Evolutionary conservation across 2,113 vertebrate species (phyloP), one percentile per base, ranked within the genome.

Genomic region (Alligator sinensis): DNA sequence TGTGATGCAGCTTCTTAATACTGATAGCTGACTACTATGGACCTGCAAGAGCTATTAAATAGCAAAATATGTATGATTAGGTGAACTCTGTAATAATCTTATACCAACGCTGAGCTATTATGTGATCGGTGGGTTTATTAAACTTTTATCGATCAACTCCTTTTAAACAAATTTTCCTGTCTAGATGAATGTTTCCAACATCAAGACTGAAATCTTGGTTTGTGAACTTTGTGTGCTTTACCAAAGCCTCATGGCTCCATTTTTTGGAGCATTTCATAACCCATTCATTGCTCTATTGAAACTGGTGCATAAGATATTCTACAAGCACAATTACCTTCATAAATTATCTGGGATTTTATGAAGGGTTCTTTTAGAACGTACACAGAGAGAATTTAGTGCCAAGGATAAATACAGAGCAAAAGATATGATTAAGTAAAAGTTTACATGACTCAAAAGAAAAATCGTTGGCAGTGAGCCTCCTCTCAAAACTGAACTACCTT

Each of bases 51-150:
- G 87, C 6, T 54, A 63, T 47, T 88, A 63, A 64, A 80, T 91
- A 93, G 91, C 92, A 96, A 93, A 94, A 96, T 10, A 72, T 62
- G 61, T 22, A 38, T 13, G 87, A 72, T 77, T 91, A 70, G 22
- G 59, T 84, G 85, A 77, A 89, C 38, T 59, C 25, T n/a, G 28
- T 76, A 76, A 25, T 19, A 89, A 77, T 10, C 72, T 62, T 77
- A 74, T 64, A 68, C 6, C 22, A 17, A 27, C 28, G 25, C 14
- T 25, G 60, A 64, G 34, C 58, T 61, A 61, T 34, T 58, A 13
- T 8, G 6, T 59, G n/a, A 78, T 30, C 30, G 47, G 38, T 9
- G 7, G 72, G 28, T 80, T 70, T 91, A 75, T 76, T 9, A 61
- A 78, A 22, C 2, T 70, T 64, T 21, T 78, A 1, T 3, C 34